Base-by-base conservation (phyloP, 2,888 invertebrate species). In the Boloria euphrosyne region DNA sequence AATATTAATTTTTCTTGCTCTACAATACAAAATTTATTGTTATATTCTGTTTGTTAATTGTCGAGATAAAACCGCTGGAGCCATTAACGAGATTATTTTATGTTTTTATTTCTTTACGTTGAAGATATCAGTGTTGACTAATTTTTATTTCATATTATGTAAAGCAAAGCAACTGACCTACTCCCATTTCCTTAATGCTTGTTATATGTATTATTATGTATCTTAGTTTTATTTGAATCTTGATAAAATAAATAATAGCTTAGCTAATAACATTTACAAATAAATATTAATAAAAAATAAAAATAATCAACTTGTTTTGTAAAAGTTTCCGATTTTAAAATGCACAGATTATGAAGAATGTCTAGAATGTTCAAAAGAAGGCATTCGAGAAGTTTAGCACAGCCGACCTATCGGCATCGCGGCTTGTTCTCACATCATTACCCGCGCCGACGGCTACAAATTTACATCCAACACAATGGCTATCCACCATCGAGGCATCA, bases 391-490 rank as follows among this genome's bases (percentile, higher is more conserved):
- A 57, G 57, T 57, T 50, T 49, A 49, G 47, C 47, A 47, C 59
- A 50, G 59, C 49, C 70, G 67, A 69, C 71, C 70, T 75, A 71
- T 74, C 74, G 84, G 87, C 87, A 91, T 91, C 91, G 90, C 89
- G 90, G 90, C 90, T 89, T 90, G 91, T 92, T 92, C 92, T 92
- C 92, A 92, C 92, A 92, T 92, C 92, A 92, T 92, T 92, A 92
- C 91, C 91, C 91, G 88, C 90, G 91, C 92, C 91, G 91, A 91
- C 91, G 90, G 90, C 90, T 90, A 92, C 92, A 92, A 91, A 91
- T 91, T 92, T 92, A 91, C 91, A 92, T 91, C 91, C 90, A 89
- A 87, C 91, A 92, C 92, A 91, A 92, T 92, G 90, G 91, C 90
- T 90, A 91, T 92, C 90, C 91, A 88, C 88, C 90, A 91, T 92